Conservation (phyloP, 2,113 vertebrate species). For the Eira barbara region DNA sequence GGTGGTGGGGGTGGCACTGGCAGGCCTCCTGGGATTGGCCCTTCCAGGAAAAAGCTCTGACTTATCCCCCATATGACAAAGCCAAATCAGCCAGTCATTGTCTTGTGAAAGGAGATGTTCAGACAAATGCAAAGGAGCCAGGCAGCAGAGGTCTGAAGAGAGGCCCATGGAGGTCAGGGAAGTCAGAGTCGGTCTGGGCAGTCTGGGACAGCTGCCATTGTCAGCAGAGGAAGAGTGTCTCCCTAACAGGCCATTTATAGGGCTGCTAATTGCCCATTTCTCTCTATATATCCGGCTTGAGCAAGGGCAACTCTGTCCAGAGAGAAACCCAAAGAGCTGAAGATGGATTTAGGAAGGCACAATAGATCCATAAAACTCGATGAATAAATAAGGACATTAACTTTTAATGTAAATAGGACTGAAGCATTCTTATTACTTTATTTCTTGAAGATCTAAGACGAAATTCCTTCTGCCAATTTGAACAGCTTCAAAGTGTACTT, state of each 20-base stretch:
- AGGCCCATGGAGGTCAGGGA: constrained; percentile 28
- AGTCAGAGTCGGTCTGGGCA: not conserved
- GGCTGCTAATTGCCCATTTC: constrained; percentile 48
- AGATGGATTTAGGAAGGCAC: constrained; percentile 46
- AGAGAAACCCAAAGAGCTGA: constrained; percentile 55
- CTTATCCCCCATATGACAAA: not conserved
- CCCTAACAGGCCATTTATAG: not conserved
- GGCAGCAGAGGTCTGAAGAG: not conserved
- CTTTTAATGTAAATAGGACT: constrained; percentile 70
- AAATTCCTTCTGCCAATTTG: constrained; percentile 60
- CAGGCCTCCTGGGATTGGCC: not conserved
- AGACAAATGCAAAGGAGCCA: not conserved
- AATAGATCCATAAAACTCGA: constrained; percentile 57
- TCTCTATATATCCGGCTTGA: not conserved
- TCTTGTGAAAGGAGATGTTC: not conserved
- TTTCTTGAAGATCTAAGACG: constrained; percentile 58
- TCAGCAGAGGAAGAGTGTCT: constrained; percentile 39
- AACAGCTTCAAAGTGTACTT: constrained; percentile 63
- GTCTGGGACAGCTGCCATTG: constrained; percentile 51
- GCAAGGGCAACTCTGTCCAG: constrained; percentile 17
- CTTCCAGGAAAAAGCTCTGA: not conserved
- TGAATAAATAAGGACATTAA: constrained; percentile 74
- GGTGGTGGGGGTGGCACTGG: not conserved
- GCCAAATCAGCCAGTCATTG: not conserved
- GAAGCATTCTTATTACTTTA: constrained; percentile 45